Percentiles rank a stretch among this genome's conserved stretches.
phyloP scores from a whole-genome alignment of 2,888 invertebrate species.

The Aplocera efformata region DNA sequence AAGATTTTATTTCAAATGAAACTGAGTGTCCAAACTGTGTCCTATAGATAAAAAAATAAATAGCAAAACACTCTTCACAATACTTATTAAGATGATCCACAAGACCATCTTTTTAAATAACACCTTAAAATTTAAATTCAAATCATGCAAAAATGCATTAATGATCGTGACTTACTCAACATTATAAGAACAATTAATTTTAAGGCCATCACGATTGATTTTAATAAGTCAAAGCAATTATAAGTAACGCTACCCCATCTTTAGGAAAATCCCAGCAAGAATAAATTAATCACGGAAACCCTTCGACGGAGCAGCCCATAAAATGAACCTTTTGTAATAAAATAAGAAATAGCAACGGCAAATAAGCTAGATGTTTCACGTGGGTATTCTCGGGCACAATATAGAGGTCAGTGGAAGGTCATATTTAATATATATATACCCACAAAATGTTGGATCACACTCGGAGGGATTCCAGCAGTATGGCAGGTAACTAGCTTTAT shows the following conservation, averaged over 20 bases:
- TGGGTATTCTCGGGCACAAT: constrained; percentile 40
- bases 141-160: too few relatives aligned
- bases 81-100: too few relatives aligned
- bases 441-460: constrained; percentile 28
- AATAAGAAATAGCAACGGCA: constrained; percentile 33
- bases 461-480: constrained; percentile 24
- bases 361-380: constrained; percentile 29
- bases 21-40: too few relatives aligned
- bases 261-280: constrained; percentile 20
- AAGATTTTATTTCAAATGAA: too few relatives aligned
- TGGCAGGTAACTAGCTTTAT: constrained; percentile 23
- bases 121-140: too few relatives aligned
- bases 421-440: constrained; percentile 28
- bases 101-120: too few relatives aligned
- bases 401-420: constrained; percentile 45
- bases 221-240: constrained; percentile 5
- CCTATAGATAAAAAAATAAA: too few relatives aligned
- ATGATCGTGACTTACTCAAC: too few relatives aligned
- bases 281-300: constrained; percentile 36
- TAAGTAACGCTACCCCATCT: constrained; percentile 4
- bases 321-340: constrained; percentile 35
- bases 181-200: neutral
- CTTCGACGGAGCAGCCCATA: constrained; percentile 28
- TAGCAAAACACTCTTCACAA: too few relatives aligned
- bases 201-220: constrained; percentile 1